Evolutionary conservation across 2,797 vertebrate genomes (phyloP).

Genomic region (Typhlichthys eigenmanni): DNA sequence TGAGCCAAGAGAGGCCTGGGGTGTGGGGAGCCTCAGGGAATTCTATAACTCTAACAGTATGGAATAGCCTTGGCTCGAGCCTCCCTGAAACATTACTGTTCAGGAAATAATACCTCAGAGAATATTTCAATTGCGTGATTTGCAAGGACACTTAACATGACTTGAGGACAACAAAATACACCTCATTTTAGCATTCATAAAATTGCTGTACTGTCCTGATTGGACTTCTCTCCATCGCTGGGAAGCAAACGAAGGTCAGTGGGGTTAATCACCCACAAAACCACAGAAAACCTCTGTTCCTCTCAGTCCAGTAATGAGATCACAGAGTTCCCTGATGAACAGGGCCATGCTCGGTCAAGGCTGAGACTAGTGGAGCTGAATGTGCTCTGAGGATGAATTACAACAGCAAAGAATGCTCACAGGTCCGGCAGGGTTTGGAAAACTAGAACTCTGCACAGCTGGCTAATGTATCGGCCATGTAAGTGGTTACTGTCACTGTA

Average conservation of each 20-base stretch:
- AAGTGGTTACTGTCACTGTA: conserved; percentile 26
- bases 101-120: not conserved
- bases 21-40: conserved; percentile 42
- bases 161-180: conserved; percentile 6
- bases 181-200: not conserved
- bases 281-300: conserved; percentile 21
- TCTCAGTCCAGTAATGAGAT: conserved; percentile 36
- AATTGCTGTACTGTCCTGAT: not conserved
- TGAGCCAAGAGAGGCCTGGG: conserved; percentile 32
- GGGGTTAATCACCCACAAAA: conserved; percentile 24
- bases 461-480: conserved; percentile 31
- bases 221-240: conserved; percentile 2
- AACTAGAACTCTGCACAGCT: conserved; percentile 41
- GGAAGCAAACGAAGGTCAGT: conserved; percentile 34
- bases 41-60: conserved; percentile 40
- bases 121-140: conserved; percentile 15
- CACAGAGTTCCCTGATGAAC: conserved; percentile 33
- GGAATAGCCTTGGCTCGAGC: conserved; percentile 33
- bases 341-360: conserved; percentile 20
- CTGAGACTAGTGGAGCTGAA: conserved; percentile 18
- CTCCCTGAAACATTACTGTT: conserved; percentile 33
- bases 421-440: conserved; percentile 22
- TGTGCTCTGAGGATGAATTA: conserved; percentile 15
- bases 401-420: not conserved
- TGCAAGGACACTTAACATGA: not conserved